Evolutionary conservation across 2,888 invertebrate species (phyloP).

Genomic region (Trissonchulus latispiculum): DNA sequence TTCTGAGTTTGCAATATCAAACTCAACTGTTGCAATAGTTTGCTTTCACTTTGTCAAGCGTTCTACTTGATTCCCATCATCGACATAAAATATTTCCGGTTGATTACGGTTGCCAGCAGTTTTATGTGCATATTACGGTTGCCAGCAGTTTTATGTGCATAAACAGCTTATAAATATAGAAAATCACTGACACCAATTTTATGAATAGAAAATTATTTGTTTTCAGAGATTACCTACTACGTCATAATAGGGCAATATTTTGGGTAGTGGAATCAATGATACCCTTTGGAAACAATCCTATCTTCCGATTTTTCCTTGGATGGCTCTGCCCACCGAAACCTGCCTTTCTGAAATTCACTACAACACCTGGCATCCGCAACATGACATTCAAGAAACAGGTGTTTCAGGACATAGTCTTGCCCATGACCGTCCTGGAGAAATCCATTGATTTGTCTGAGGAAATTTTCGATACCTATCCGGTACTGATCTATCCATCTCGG

Average conservation of each 20-base stretch:
- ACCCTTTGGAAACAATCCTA: constrained; percentile 58
- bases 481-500: constrained; percentile 61
- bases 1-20: too few species aligned
- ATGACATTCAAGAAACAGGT: constrained; percentile 60
- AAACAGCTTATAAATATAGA: too few species aligned
- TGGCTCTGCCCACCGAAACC: constrained; percentile 62
- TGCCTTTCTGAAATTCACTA: constrained; percentile 62
- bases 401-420: constrained; percentile 56
- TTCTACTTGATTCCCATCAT: too few species aligned
- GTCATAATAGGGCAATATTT: constrained; percentile 56
- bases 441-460: constrained; percentile 56
- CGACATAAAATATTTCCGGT: too few species aligned
- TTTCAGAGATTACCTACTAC: constrained; percentile 15
- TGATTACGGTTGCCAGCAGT: too few species aligned
- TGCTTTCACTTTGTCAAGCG: too few species aligned
- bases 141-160: too few species aligned
- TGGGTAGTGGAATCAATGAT: constrained; percentile 65
- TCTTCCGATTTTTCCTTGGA: constrained; percentile 56
- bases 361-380: constrained; percentile 58
- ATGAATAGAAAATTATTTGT: neutral
- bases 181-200: too few species aligned
- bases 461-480: constrained; percentile 58
- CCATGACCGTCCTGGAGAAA: constrained; percentile 56
- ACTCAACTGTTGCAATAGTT: too few species aligned
- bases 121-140: too few species aligned